A percentile compares a stretch with the other conserved stretches of the same genome.
Evolutionary conservation across 2,797 vertebrate genomes (phyloP).

Genomic region (Salmo trutta): DNA sequence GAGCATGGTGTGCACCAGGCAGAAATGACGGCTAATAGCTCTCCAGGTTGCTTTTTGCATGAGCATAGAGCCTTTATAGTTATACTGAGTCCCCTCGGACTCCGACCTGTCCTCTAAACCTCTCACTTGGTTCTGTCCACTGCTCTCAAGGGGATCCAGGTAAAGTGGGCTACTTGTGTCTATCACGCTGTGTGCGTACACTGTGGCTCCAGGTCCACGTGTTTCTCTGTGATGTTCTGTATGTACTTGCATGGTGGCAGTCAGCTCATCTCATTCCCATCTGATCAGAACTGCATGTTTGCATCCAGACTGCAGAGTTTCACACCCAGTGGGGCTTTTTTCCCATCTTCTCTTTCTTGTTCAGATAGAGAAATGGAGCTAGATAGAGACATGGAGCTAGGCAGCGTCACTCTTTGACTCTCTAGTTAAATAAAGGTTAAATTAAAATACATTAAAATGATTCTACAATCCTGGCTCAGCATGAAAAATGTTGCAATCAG

Average conservation of each 20-base stretch:
- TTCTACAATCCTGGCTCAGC: neutral
- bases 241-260: neutral
- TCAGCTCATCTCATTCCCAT: slow-evolving; percentile 1
- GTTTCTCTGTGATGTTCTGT: slow-evolving; percentile 3
- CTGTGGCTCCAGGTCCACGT: neutral
- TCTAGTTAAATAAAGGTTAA: too few relatives aligned
- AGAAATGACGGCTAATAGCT: slow-evolving; percentile 66
- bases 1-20: slow-evolving; percentile 69
- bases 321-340: neutral
- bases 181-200: neutral
- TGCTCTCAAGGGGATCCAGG: slow-evolving; percentile 88
- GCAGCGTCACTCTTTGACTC: neutral
- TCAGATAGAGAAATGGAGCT: neutral
- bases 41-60: slow-evolving; percentile 66
- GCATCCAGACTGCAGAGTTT: slow-evolving; percentile 8
- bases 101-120: slow-evolving; percentile 72
- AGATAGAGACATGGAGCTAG: neutral
- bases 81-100: slow-evolving; percentile 34
- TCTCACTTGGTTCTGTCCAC: slow-evolving; percentile 84
- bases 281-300: slow-evolving; percentile 6
- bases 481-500: neutral
- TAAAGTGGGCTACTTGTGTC: slow-evolving; percentile 57
- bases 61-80: neutral
- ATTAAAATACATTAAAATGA: neutral
- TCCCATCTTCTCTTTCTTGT: neutral